Conservation (phyloP, 64 coral and sea anemone species). For the Stichodactyla helianthus region DNA sequence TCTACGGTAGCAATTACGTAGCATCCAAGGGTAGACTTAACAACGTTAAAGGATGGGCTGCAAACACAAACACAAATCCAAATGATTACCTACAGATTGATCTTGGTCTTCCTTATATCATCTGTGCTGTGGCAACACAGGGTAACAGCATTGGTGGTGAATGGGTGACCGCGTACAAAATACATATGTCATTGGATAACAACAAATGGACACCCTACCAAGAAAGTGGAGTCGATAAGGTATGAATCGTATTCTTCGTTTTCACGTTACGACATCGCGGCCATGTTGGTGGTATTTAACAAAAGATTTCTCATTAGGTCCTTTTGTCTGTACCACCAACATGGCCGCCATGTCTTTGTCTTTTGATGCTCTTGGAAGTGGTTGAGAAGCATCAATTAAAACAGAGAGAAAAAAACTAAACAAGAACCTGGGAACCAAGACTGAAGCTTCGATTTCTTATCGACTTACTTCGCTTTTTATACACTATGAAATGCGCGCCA, state of each 20-base stretch:
- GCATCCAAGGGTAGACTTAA: not conserved
- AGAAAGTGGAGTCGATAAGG: not conserved
- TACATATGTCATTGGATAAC: not conserved
- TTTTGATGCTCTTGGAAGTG: no score
- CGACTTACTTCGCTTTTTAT: no score
- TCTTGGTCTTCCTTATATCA: not conserved
- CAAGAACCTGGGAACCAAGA: no score
- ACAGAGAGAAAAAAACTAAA: no score
- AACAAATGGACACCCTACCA: not conserved
- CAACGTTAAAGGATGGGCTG: not conserved
- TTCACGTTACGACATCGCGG: not conserved
- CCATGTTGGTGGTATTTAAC: no score
- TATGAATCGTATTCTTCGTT: not conserved
- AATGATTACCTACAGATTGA: conserved; percentile 10
- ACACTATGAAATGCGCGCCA: no score
- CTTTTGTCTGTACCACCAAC: no score
- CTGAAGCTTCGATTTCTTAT: no score
- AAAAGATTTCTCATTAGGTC: no score
- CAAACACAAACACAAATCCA: not conserved
- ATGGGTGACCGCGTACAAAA: not conserved
- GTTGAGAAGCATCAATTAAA: no score
- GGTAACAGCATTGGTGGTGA: not conserved
- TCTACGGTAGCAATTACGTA: not conserved
- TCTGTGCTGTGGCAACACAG: not conserved
- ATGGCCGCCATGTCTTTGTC: no score